Evolutionary conservation across 2,113 vertebrate genomes (phyloP).

Genomic region (Porphyrio hochstetteri): DNA sequence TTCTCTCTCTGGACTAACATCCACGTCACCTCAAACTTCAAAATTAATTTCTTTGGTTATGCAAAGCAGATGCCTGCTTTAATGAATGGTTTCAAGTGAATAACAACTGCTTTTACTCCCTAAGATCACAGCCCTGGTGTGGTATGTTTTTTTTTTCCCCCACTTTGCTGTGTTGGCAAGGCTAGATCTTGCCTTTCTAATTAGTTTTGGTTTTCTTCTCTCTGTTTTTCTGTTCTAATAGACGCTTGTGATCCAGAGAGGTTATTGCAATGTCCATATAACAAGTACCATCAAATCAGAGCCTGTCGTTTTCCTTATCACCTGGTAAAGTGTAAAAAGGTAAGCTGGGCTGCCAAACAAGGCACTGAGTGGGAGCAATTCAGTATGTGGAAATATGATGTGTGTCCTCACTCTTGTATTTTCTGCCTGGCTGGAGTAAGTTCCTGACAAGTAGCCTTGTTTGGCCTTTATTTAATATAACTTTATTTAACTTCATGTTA

Average conservation of each 20-base stretch:
- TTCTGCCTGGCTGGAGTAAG: neutral
- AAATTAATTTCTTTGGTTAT: neutral
- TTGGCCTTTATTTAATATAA: neutral
- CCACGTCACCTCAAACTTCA: neutral
- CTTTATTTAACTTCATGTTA: neutral
- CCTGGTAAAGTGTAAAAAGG: conserved; percentile 91
- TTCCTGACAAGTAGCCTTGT: neutral
- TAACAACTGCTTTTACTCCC: neutral
- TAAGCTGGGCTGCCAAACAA: neutral
- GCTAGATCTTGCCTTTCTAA: neutral
- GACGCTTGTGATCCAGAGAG: conserved; percentile 83
- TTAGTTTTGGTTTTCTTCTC: neutral
- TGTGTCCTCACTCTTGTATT: neutral
- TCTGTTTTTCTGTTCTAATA: neutral
- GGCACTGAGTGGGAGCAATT: no score
- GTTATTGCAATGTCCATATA: conserved; percentile 86
- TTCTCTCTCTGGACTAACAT: neutral
- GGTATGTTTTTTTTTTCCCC: neutral
- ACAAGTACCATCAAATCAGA: conserved; percentile 86
- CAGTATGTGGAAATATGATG: accelerated
- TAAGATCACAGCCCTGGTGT: neutral
- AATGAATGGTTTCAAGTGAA: neutral
- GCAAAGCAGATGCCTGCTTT: neutral
- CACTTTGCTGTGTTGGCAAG: neutral
- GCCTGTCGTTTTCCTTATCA: conserved; percentile 90